Evolutionary conservation across 2,797 vertebrate species (phyloP).

Genomic region (Ambastaia sidthimunki): DNA sequence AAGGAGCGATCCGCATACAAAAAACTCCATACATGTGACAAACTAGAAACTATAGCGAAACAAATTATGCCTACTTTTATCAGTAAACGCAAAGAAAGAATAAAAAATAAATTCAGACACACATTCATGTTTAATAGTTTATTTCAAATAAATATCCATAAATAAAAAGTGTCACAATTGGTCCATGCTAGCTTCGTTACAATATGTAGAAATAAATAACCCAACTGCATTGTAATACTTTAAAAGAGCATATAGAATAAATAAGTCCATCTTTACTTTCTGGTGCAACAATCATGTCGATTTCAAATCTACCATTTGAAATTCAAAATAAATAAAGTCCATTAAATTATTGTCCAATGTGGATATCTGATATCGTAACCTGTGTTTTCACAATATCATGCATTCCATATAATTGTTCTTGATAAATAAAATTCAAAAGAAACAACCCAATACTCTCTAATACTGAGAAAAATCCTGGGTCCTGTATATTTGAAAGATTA

Average conservation of each 20-base stretch:
- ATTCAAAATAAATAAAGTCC: slow-evolving; percentile 47
- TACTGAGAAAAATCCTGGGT: neutral
- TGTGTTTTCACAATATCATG: slow-evolving; percentile 29
- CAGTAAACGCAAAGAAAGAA: neutral
- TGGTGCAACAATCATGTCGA: neutral
- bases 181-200: slow-evolving; percentile 7
- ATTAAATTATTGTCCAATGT: neutral
- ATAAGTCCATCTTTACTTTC: slow-evolving; percentile 37
- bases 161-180: slow-evolving; percentile 52
- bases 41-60: too few species aligned
- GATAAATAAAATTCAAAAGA: slow-evolving; percentile 3
- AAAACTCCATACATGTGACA: neutral
- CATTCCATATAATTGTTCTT: neutral
- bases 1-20: neutral
- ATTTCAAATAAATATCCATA: slow-evolving; percentile 53
- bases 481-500: slow-evolving; percentile 47
- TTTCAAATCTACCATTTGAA: slow-evolving; percentile 1
- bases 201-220: slow-evolving; percentile 50
- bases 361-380: slow-evolving; percentile 46
- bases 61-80: neutral
- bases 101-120: neutral
- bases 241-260: slow-evolving; percentile 38
- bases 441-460: neutral
- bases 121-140: slow-evolving; percentile 42
- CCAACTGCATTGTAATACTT: slow-evolving; percentile 17